Evolutionary conservation across 1,140 invertebrate genomes (phyloP).

Genomic region (Aricia agestis): DNA sequence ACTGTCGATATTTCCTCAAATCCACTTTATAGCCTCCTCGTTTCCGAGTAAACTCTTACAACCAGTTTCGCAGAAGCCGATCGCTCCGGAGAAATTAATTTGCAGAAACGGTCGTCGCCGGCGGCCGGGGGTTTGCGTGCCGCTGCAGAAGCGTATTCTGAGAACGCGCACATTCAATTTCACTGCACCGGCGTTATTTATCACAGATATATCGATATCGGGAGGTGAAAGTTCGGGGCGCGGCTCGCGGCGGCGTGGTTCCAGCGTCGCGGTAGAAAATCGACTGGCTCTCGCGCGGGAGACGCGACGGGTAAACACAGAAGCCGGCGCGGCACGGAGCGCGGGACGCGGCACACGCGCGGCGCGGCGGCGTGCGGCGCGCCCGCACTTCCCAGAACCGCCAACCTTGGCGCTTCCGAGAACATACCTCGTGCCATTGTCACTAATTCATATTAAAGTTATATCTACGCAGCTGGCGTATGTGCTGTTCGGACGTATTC

Average conservation of each 20-base stretch:
- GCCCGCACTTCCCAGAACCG: conserved; percentile 62
- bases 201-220: conserved; percentile 67
- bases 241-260: conserved; percentile 39
- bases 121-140: conserved; percentile 49
- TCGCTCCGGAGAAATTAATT: conserved; percentile 72
- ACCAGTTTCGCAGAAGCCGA: conserved; percentile 70
- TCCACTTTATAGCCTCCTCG: conserved; percentile 67
- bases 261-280: conserved; percentile 49
- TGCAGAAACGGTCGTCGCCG: conserved; percentile 59
- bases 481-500: conserved; percentile 16
- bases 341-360: conserved; percentile 18
- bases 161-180: conserved; percentile 70
- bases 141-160: conserved; percentile 62
- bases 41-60: conserved; percentile 71
- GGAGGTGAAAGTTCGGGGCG: conserved; percentile 67
- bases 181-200: conserved; percentile 61
- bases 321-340: conserved; percentile 25
- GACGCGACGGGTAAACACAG: conserved; percentile 24
- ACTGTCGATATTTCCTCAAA: conserved; percentile 71
- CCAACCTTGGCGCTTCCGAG: conserved; percentile 68
- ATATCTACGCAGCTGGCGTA: conserved; percentile 36
- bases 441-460: conserved; percentile 67
- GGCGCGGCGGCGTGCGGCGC: conserved; percentile 37
- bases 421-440: conserved; percentile 67
- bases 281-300: conserved; percentile 40